Evolutionary conservation across 2,113 vertebrate species (phyloP), one percentile per base, ranked within the genome.

Genomic region (Columba livia): DNA sequence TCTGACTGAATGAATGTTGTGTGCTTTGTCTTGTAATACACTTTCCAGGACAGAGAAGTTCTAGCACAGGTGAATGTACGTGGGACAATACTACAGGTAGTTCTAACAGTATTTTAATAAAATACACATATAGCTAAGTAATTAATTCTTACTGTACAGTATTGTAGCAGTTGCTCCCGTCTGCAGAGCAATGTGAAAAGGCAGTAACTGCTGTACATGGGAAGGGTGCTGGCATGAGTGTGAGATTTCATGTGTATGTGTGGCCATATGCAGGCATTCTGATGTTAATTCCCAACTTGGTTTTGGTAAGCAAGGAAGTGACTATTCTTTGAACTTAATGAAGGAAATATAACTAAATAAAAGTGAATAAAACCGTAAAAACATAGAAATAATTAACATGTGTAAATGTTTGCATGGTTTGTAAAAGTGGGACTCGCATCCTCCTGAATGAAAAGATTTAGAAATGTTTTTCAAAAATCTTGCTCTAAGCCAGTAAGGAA

Each of bases 221-320:
- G 62, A 47, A 66, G 32, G 16, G 28, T 34, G 31, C 48, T 14
- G 8, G 36, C 28, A 2, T 15, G 20, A 60, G 15, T 11, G 16
- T 44, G 79, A 56, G 51, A 17, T 29, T 81, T 38, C 36, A 23
- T 44, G 4, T 0, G 0, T 44, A 31, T 36, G 2, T 40, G 0
- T 36, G 40, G 54, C 64, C 13, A 3, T 6, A 7, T 19, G 32
- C 40, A 69, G 83, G 9, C 25, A 21, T 8, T 48, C 20, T 3
- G 0, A 5, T 73, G n/a, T 23, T 50, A 15, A 56, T 79, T 71
- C 24, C 66, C 10, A 10, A 4, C 26, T 77, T 71, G 38, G 28
- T 80, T 70, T 47, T 62, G 60, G 15, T 44, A 73, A 84, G 56
- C 32, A 48, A 70, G n/a, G 4, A 32, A 23, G 28, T 7, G 3